Conservation (phyloP, 2,888 invertebrate genomes). For the Limulus polyphemus region DNA sequence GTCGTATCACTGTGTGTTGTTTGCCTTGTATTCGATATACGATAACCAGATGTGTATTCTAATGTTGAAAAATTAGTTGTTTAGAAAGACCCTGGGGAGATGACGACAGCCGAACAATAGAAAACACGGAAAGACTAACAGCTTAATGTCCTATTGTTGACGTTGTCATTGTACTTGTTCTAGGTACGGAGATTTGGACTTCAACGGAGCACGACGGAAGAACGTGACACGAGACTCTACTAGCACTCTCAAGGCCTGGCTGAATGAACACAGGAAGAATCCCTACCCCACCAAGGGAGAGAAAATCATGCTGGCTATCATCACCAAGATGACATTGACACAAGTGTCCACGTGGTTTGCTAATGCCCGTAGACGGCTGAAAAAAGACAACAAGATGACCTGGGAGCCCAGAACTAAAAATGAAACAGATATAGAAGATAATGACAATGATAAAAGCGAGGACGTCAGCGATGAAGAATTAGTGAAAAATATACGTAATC, state of each 20-base stretch:
- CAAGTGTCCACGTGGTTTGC: constrained; percentile 54
- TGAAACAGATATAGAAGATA: constrained; percentile 64
- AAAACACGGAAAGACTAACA: no score
- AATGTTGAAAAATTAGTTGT: no score
- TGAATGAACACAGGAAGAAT: constrained; percentile 97
- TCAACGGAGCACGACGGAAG: constrained; percentile 78
- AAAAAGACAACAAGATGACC: constrained; percentile 94
- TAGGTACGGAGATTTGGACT: constrained; percentile 43
- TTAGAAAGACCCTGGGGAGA: no score
- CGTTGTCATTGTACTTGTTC: no score
- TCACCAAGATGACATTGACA: constrained; percentile 96
- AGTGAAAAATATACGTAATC: no score
- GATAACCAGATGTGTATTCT: no score
- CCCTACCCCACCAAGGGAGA: constrained; percentile 99
- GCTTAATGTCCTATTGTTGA: no score
- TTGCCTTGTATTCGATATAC: no score
- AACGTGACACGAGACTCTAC: constrained; percentile 98
- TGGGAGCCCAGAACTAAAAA: constrained; percentile 91
- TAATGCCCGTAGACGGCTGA: constrained; percentile 44
- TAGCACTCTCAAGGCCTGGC: constrained; percentile 93
- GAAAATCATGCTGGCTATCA: constrained; percentile 97
- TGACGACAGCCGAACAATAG: no score
- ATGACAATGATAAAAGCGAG: constrained; percentile 19
- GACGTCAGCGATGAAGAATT: no score
- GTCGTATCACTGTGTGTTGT: no score